Evolutionary conservation across 2,797 vertebrate species (phyloP).

Genomic region (Rhinogobio ventralis): DNA sequence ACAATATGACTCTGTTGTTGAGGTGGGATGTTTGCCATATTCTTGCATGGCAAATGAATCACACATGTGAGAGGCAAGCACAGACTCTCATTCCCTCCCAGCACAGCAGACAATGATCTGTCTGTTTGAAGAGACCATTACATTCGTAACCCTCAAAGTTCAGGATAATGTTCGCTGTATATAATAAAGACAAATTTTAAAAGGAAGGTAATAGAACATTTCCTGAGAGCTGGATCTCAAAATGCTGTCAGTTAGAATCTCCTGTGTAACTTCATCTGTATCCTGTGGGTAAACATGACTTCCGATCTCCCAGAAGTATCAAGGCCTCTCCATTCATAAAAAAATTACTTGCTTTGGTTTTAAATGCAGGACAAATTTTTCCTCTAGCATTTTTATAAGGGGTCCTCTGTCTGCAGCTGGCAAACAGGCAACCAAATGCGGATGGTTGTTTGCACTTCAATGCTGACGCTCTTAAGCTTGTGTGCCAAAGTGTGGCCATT

Average conservation of each 20-base stretch:
- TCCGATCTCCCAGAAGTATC: slow-evolving; percentile 18
- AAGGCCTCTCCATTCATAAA: slow-evolving; percentile 31
- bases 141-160: slow-evolving; percentile 14
- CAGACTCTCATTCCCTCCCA: neutral
- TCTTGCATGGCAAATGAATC: slow-evolving; percentile 24
- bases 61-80: slow-evolving; percentile 1
- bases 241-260: slow-evolving; percentile 27
- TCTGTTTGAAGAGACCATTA: slow-evolving; percentile 2
- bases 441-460: slow-evolving; percentile 70
- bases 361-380: slow-evolving; percentile 7
- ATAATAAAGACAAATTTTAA: slow-evolving; percentile 1
- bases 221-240: neutral
- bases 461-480: slow-evolving; percentile 74
- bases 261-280: slow-evolving; percentile 17
- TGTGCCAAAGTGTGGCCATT: slow-evolving; percentile 56
- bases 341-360: slow-evolving; percentile 25
- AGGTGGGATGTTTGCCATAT: slow-evolving; percentile 19
- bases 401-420: slow-evolving; percentile 47
- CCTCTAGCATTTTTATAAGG: slow-evolving; percentile 40
- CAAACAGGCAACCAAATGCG: slow-evolving; percentile 62
- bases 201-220: neutral
- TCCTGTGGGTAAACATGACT: slow-evolving; percentile 34
- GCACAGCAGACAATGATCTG: slow-evolving; percentile 24
- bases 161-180: neutral
- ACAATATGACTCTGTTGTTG: slow-evolving; percentile 19